phyloP scores from a whole-genome alignment of 2,888 invertebrate genomes.

The Tipula confusa region DNA sequence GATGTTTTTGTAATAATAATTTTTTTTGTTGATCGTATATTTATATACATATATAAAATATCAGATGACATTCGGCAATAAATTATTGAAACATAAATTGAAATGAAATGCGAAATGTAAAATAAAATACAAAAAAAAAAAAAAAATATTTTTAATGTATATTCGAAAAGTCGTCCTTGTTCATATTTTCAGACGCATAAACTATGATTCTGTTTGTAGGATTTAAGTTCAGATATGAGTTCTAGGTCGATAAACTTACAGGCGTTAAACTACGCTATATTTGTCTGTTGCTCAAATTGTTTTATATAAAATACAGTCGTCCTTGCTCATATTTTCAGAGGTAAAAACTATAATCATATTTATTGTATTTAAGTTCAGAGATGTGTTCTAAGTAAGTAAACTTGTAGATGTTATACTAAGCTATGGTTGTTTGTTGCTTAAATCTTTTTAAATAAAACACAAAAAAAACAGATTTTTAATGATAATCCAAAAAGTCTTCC shows the following conservation, averaged over 20 bases:
- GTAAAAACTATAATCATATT: no score
- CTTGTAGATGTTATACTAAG: no score
- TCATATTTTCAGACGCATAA: background rate
- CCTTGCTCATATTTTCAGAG: no score
- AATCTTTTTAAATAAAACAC: no score
- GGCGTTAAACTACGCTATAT: no score
- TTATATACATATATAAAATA: background rate
- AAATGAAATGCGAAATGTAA: background rate
- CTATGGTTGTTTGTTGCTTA: no score
- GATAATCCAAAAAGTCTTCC: background rate
- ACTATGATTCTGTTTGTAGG: background rate
- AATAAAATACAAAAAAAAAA: no score
- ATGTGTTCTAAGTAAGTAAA: no score
- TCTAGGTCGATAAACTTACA: background rate
- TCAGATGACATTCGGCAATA: constrained; percentile 12
- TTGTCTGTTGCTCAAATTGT: no score
- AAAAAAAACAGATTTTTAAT: background rate
- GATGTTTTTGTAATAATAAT: constrained; percentile 12
- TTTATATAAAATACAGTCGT: no score
- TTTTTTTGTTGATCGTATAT: background rate
- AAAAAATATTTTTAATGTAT: background rate
- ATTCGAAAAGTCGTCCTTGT: background rate
- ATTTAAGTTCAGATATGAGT: background rate
- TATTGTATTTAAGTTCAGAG: no score
- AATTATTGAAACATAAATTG: constrained; percentile 25